Percentiles rank a stretch among this genome's conserved stretches.
These are phyloP conservation scores for Rhyacophila evoluta DNA, from an alignment of 2,888 invertebrate genomes.

Conservation along the genomic window DNA sequence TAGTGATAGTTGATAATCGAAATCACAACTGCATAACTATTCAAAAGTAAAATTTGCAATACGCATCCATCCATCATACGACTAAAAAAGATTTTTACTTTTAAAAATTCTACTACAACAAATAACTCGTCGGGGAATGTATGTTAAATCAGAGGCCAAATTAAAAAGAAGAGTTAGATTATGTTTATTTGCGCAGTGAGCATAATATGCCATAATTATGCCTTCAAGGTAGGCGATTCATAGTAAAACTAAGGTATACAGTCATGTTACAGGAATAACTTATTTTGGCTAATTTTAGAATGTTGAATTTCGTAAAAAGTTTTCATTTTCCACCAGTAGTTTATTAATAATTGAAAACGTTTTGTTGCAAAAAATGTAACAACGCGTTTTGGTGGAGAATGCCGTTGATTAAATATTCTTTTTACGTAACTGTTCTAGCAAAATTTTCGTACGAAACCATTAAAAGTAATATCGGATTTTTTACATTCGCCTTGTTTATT, in stretches of 20 bases:
- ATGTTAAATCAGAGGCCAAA: no score
- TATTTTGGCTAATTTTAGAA: not conserved
- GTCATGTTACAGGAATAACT: not conserved
- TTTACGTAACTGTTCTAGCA: not conserved
- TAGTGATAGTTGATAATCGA: no score
- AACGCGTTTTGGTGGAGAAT: not conserved
- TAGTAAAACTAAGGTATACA: not conserved
- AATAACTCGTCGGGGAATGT: no score
- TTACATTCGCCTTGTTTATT: not conserved
- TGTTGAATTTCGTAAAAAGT: not conserved
- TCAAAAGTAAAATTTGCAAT: no score
- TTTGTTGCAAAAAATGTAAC: not conserved
- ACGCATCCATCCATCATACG: no score
- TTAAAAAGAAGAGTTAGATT: no score
- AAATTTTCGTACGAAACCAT: not conserved
- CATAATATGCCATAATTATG: not conserved
- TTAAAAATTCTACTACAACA: no score
- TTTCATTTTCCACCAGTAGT: not conserved
- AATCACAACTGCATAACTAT: no score
- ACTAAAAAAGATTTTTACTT: no score
- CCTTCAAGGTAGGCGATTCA: not conserved
- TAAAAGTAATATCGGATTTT: slow-evolving; percentile 5
- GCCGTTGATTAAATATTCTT: not conserved
- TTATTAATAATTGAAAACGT: not conserved
- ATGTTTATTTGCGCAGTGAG: not conserved